Percentiles rank a stretch among this genome's conserved stretches.
These are phyloP conservation scores for Crenichthys baileyi DNA, from an alignment of 2,797 vertebrate genomes.

Conservation along the genomic window DNA sequence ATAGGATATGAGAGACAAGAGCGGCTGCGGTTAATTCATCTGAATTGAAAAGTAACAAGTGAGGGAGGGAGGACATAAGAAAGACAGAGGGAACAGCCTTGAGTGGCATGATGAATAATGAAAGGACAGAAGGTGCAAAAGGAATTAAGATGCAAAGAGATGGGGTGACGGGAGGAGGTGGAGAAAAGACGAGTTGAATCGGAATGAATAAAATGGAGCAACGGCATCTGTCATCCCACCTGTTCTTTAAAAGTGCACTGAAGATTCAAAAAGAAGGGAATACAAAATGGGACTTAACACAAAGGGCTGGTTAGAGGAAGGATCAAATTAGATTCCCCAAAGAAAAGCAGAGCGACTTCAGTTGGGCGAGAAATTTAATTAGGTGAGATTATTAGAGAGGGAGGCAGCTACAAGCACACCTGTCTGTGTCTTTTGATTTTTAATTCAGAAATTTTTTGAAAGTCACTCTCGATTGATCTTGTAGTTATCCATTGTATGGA, in stretches of 20 bases:
- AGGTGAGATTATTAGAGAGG: conserved; percentile 32
- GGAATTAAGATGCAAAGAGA: conserved; percentile 53
- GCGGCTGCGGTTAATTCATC: conserved; percentile 39
- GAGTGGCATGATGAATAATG: conserved; percentile 65
- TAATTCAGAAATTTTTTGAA: background rate
- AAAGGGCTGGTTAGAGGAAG: conserved; percentile 27
- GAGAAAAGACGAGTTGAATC: conserved; percentile 36
- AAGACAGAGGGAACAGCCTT: conserved; percentile 50
- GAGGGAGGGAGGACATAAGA: conserved; percentile 37
- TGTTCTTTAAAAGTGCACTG: conserved; percentile 35
- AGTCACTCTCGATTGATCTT: background rate
- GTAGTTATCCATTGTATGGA: too few relatives aligned
- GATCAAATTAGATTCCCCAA: conserved; percentile 44
- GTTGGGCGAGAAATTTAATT: conserved; percentile 39
- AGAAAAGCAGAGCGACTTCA: conserved; percentile 29
- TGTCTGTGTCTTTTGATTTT: conserved; percentile 10
- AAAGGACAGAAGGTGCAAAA: conserved; percentile 44
- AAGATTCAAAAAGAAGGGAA: conserved; percentile 31
- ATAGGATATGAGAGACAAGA: conserved; percentile 25
- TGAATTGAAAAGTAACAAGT: conserved; percentile 47
- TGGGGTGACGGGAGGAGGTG: conserved; percentile 37
- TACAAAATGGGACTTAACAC: conserved; percentile 29
- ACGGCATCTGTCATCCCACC: conserved; percentile 36
- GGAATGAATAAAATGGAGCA: conserved; percentile 43
- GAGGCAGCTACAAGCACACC: conserved; percentile 9